phyloP scores from a whole-genome alignment of 2,797 vertebrate species.

The Falco rusticolus region DNA sequence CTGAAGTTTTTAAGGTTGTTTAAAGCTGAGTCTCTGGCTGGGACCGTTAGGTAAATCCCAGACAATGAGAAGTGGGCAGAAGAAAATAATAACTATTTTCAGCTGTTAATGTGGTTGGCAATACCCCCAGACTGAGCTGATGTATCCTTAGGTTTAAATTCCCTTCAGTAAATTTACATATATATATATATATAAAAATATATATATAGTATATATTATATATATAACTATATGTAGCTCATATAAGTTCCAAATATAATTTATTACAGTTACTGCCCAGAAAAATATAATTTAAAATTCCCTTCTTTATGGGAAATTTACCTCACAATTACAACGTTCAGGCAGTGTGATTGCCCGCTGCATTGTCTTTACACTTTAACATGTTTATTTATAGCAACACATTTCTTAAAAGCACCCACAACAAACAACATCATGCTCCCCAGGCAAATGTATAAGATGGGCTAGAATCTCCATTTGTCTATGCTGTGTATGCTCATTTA shows the following conservation, averaged over 20 bases:
- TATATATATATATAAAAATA: no score
- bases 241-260: not conserved
- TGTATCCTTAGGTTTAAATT: not conserved
- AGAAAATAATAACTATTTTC: not conserved
- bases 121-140: not conserved
- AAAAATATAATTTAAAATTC: not conserved
- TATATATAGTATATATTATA: no score
- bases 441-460: not conserved
- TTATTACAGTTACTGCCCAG: not conserved
- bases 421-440: not conserved
- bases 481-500: conserved; percentile 44
- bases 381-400: conserved; percentile 9
- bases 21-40: not conserved
- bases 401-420: not conserved
- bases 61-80: not conserved
- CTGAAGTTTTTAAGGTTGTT: not conserved
- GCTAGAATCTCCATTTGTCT: conserved; percentile 44
- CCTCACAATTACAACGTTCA: not conserved
- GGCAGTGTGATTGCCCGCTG: not conserved
- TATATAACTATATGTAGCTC: not conserved
- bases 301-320: not conserved
- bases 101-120: not conserved
- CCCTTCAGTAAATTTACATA: not conserved
- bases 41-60: not conserved
- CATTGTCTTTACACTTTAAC: not conserved